These are phyloP conservation scores for Haplochromis vanheusdeni DNA, from an alignment of 2,113 vertebrate species.

Conservation along the genomic window DNA sequence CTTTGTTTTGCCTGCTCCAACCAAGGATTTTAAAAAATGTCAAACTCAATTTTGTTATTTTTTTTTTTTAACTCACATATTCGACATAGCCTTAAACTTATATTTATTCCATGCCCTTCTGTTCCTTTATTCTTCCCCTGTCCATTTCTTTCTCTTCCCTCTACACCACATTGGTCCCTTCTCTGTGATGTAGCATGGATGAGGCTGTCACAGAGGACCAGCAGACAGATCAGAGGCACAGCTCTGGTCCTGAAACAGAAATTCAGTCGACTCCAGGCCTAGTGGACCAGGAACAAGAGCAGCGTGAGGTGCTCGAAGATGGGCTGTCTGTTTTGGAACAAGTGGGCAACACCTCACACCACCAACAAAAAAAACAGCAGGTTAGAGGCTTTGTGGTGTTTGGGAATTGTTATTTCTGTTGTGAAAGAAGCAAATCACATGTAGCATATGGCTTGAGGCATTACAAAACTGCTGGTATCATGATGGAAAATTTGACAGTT, in stretches of 20 bases:
- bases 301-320: slow-evolving; percentile 14
- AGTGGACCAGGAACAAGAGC: slow-evolving; percentile 32
- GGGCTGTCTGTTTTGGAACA: slow-evolving; percentile 11
- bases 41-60: neutral
- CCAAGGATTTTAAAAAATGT: neutral
- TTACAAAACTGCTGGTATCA: neutral
- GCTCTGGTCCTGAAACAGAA: slow-evolving; percentile 38
- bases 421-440: neutral
- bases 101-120: neutral
- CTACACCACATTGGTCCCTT: neutral
- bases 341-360: slow-evolving; percentile 34
- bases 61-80: neutral
- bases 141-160: neutral
- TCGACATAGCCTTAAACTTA: neutral
- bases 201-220: slow-evolving; percentile 47
- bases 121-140: neutral
- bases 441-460: neutral
- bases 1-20: slow-evolving; percentile 18
- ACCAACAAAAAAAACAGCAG: slow-evolving; percentile 22
- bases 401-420: neutral
- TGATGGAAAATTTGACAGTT: neutral
- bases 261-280: slow-evolving; percentile 1
- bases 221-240: slow-evolving; percentile 14
- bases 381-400: neutral
- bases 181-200: slow-evolving; percentile 37